Percentiles rank a stretch among this genome's conserved stretches.
phyloP scores from a whole-genome alignment of 1,140 invertebrate species.

The Onthophagus taurus region DNA sequence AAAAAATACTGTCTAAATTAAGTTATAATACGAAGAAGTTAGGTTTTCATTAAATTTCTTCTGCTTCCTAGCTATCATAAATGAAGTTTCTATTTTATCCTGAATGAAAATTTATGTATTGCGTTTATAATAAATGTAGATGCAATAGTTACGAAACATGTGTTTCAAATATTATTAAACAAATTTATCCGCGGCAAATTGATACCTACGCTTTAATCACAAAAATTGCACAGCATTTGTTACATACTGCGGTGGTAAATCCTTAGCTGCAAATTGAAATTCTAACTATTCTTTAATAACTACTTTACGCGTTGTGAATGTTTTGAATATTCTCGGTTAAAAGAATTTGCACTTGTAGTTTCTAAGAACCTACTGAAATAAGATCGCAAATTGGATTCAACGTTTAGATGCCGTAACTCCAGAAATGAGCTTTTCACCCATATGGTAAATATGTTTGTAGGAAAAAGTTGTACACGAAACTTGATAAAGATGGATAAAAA shows the following conservation, averaged over 20 bases:
- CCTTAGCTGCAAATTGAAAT: background rate
- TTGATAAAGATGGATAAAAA: background rate
- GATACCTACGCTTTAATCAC: too few relatives aligned
- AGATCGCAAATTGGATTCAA: background rate
- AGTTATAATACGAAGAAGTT: too few relatives aligned
- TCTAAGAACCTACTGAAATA: background rate
- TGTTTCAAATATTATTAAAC: background rate
- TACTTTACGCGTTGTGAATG: background rate
- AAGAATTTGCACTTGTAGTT: background rate
- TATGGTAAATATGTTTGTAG: conserved; percentile 1
- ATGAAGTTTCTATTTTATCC: background rate
- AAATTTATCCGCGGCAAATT: background rate
- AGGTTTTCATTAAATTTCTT: background rate
- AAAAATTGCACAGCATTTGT: background rate
- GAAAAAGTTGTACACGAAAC: background rate
- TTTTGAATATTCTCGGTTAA: background rate
- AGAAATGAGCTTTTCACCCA: background rate
- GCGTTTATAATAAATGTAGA: background rate
- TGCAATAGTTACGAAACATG: background rate
- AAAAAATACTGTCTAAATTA: too few relatives aligned
- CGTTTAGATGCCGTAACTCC: background rate
- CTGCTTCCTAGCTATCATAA: background rate
- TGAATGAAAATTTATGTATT: background rate
- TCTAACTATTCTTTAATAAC: background rate
- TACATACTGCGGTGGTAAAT: background rate